Base-by-base conservation (phyloP, 2,797 vertebrate genomes). In the Echeneis naucrates region DNA sequence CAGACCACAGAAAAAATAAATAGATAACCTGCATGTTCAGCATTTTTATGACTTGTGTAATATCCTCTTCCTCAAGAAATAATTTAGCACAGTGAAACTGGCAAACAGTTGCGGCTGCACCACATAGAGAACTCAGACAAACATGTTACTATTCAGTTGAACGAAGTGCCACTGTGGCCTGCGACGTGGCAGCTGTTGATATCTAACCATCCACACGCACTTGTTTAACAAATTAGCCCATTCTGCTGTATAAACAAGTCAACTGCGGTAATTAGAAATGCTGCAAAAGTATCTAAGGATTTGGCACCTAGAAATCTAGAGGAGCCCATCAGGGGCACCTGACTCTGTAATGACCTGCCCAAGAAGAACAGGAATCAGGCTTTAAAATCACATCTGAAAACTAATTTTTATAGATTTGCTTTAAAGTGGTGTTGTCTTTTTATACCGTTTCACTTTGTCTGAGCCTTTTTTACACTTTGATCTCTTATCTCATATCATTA, bases 1-100 rank as follows among this genome's bases (percentile, higher is more conserved):
- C 19, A 14, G 16, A 40, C 11, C 21, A 50, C n/a, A n/a, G n/a
- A n/a, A n/a, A n/a, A n/a, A n/a, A n/a, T n/a, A n/a, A n/a, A n/a
- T n/a, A n/a, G n/a, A n/a, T n/a, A 83, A 85, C 82, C 59, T 54
- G 32, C 61, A 53, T 2, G 5, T 6, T 83, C 78, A 82, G 80
- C 87, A 78, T 68, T 71, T 86, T 62, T 58, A 14, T 14, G 8
- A 72, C 73, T 67, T 78, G 68, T 72, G 66, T 61, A 84, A 86
- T 77, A 19, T 44, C 0, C 52, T 12, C 45, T 89, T 88, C 80
- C 82, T 75, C 35, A 72, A 59, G 47, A 65, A 0, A 37, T 13
- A 16, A 38, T 9, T 57, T 55, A 40, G 13, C 56, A 13, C 77
- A 84, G 66, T 58, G 71, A 78, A 86, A 83, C 42, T 24, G 14